Percentiles rank a stretch among this genome's conserved stretches.
Conservation (phyloP, 2,888 invertebrate species). For the Rhorus exstirpatorius region DNA sequence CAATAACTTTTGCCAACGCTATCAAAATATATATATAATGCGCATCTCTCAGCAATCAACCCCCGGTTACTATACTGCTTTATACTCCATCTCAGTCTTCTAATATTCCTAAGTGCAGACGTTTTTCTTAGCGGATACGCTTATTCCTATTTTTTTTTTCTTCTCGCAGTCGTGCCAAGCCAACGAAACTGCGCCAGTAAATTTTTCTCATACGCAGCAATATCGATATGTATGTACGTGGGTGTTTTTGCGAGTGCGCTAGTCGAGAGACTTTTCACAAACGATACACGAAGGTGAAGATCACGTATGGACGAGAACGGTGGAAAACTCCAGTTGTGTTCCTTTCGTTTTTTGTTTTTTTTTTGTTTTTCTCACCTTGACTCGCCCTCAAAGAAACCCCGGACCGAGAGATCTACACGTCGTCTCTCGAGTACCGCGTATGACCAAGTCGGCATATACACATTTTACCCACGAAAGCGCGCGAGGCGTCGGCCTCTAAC, state of each 20-base stretch:
- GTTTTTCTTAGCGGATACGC: slow-evolving; percentile 13
- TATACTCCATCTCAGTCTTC: slow-evolving; percentile 24
- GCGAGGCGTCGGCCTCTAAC: slow-evolving; percentile 74
- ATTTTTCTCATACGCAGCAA: slow-evolving; percentile 11
- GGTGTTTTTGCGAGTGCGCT: neutral
- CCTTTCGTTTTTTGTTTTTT: neutral
- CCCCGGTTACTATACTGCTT: slow-evolving; percentile 5
- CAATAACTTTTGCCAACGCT: slow-evolving; percentile 30
- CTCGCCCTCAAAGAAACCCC: slow-evolving; percentile 28
- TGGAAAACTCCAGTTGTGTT: slow-evolving; percentile 29
- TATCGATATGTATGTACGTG: slow-evolving; percentile 4
- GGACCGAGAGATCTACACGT: slow-evolving; percentile 30
- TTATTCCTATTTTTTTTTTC: neutral
- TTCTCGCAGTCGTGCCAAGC: slow-evolving; percentile 29
- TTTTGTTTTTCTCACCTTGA: slow-evolving; percentile 28
- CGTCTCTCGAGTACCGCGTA: slow-evolving; percentile 31
- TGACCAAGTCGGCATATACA: slow-evolving; percentile 9
- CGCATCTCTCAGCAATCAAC: neutral
- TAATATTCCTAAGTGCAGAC: slow-evolving; percentile 79
- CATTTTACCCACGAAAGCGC: slow-evolving; percentile 65
- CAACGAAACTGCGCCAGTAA: neutral
- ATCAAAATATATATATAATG: neutral
- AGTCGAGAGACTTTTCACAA: slow-evolving; percentile 31
- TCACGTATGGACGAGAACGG: neutral
- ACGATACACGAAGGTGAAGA: slow-evolving; percentile 6